These are phyloP conservation scores for Enteromius argenteus DNA, from an alignment of 2,797 vertebrate genomes.

Conservation along the genomic window DNA sequence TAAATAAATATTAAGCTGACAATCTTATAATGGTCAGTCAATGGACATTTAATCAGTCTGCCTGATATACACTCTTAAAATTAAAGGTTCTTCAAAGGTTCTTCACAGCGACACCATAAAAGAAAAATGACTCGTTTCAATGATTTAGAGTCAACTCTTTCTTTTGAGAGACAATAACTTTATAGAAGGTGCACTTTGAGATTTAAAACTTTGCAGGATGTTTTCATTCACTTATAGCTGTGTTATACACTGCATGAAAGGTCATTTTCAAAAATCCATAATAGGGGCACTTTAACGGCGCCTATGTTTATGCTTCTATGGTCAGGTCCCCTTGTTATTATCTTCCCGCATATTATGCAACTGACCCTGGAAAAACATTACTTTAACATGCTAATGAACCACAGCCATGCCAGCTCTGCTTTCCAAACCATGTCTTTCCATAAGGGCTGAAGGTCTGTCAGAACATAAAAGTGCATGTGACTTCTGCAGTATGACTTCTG, in stretches of 20 bases:
- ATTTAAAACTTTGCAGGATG: too few species aligned
- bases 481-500: neutral
- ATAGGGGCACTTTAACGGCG: neutral
- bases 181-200: too few species aligned
- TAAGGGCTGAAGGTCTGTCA: neutral
- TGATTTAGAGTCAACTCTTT: too few species aligned
- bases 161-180: too few species aligned
- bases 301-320: conserved; percentile 17
- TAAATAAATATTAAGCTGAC: neutral
- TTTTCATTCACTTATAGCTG: too few species aligned
- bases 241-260: too few species aligned
- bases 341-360: conserved; percentile 38
- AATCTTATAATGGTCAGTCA: neutral
- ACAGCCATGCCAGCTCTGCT: neutral
- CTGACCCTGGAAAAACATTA: conserved; percentile 5
- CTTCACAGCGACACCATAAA: too few species aligned
- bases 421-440: neutral
- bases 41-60: neutral
- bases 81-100: too few species aligned
- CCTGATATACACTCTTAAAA: neutral
- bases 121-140: too few species aligned
- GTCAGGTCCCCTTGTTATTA: conserved; percentile 41
- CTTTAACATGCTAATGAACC: conserved; percentile 23
- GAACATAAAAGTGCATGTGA: conserved; percentile 11
- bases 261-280: too few species aligned